Evolutionary conservation across 2,888 invertebrate genomes (phyloP).

Genomic region (Tenthredo amoena): DNA sequence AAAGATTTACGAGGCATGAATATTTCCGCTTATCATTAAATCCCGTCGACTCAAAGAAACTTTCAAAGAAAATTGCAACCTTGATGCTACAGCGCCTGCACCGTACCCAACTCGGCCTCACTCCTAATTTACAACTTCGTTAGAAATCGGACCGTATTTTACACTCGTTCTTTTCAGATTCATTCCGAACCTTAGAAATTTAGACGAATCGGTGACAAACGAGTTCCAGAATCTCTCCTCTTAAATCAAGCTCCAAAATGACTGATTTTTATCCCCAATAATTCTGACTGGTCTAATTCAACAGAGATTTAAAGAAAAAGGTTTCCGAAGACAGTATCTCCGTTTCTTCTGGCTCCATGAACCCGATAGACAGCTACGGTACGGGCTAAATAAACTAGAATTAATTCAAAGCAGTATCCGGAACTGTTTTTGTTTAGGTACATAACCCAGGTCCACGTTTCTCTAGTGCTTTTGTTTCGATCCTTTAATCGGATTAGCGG

Average conservation of each 20-base stretch:
- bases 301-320: not conserved
- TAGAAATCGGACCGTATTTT: not conserved
- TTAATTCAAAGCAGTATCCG: not conserved
- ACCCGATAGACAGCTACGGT: not conserved
- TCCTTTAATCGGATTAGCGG: constrained; percentile 46
- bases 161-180: not conserved
- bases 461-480: constrained; percentile 16
- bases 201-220: no score
- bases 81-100: not conserved
- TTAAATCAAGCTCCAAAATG: no score
- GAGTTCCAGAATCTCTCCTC: no score
- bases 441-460: not conserved
- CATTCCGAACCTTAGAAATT: no score
- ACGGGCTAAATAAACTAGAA: not conserved
- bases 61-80: constrained; percentile 16
- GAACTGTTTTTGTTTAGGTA: constrained; percentile 24
- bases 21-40: constrained; percentile 31
- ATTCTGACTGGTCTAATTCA: no score
- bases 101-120: not conserved
- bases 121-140: not conserved
- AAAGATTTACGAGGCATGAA: constrained; percentile 34
- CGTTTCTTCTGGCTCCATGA: not conserved
- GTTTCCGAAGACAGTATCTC: not conserved
- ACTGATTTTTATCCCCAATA: no score
- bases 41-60: not conserved